A percentile compares a stretch with the other conserved stretches of the same genome.
phyloP scores from a whole-genome alignment of 2,888 invertebrate species.

The Tiliacea citrago region DNA sequence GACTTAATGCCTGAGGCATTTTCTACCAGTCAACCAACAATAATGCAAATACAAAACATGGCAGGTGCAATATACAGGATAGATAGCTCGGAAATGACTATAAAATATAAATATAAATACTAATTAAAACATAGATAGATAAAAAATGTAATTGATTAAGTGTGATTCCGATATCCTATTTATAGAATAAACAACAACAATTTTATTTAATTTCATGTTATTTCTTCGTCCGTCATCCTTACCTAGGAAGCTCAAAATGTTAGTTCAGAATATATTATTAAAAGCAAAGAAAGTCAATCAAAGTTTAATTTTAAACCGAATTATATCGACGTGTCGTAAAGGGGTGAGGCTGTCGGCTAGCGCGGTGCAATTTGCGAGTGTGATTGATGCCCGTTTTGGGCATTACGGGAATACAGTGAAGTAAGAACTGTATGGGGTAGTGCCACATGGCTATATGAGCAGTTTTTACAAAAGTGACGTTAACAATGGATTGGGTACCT shows the following conservation, averaged over 20 bases:
- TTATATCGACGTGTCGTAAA: conserved; percentile 67
- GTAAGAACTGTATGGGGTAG: conserved; percentile 46
- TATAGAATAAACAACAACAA: too few relatives aligned
- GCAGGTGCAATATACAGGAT: too few relatives aligned
- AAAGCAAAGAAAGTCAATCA: conserved; percentile 37
- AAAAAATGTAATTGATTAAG: too few relatives aligned
- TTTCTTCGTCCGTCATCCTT: background rate
- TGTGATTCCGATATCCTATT: background rate
- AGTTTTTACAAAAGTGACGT: background rate
- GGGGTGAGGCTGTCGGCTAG: conserved; percentile 76
- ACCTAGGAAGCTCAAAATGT: background rate
- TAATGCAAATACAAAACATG: too few relatives aligned
- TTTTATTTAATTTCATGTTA: too few relatives aligned
- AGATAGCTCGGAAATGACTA: too few relatives aligned
- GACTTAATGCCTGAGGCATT: too few relatives aligned
- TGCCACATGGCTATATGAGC: conserved; percentile 6
- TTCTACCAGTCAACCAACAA: too few relatives aligned
- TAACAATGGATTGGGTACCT: background rate
- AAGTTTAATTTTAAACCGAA: conserved; percentile 60
- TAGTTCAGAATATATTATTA: background rate
- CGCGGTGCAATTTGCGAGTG: conserved; percentile 80
- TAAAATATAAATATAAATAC: too few relatives aligned
- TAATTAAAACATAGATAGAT: too few relatives aligned
- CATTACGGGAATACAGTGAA: conserved; percentile 63
- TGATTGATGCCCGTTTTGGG: conserved; percentile 82